Evolutionary conservation across 2,797 vertebrate genomes (phyloP).

Genomic region (Sebastes steindachneri): DNA sequence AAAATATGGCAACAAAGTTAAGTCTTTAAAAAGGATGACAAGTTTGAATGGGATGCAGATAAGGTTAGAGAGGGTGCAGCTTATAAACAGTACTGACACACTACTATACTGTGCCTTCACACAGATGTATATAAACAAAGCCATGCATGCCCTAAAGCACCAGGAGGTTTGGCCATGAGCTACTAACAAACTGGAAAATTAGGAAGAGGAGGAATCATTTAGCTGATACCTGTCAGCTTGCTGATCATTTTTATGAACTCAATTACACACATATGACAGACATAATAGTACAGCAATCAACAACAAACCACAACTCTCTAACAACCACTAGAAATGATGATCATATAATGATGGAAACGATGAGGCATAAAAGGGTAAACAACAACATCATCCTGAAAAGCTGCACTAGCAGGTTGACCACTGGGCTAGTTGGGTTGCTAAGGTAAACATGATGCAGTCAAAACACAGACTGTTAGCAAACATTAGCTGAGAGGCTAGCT

Average conservation of each 20-base stretch:
- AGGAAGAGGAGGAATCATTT: not conserved
- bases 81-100: not conserved
- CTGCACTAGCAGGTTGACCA: constrained; percentile 18
- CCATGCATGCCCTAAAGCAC: constrained; percentile 14
- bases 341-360: not conserved
- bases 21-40: not conserved
- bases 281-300: not conserved
- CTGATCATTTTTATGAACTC: not conserved
- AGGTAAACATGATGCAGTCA: constrained; percentile 78
- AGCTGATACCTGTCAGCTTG: not conserved
- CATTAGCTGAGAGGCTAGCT: constrained; percentile 65
- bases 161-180: not conserved
- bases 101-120: not conserved
- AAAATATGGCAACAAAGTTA: not conserved
- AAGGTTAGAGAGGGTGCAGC: not conserved
- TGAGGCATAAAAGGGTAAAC: not conserved
- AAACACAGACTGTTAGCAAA: constrained; percentile 79
- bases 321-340: not conserved
- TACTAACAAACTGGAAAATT: not conserved
- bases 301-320: not conserved
- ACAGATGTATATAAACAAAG: constrained; percentile 46
- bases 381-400: not conserved
- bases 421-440: constrained; percentile 58
- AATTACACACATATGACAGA: not conserved
- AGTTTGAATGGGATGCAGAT: not conserved